A percentile compares a stretch with the other conserved stretches of the same genome.
Evolutionary conservation across 2,113 vertebrate species (phyloP).

Genomic region (Tetrao urogallus): DNA sequence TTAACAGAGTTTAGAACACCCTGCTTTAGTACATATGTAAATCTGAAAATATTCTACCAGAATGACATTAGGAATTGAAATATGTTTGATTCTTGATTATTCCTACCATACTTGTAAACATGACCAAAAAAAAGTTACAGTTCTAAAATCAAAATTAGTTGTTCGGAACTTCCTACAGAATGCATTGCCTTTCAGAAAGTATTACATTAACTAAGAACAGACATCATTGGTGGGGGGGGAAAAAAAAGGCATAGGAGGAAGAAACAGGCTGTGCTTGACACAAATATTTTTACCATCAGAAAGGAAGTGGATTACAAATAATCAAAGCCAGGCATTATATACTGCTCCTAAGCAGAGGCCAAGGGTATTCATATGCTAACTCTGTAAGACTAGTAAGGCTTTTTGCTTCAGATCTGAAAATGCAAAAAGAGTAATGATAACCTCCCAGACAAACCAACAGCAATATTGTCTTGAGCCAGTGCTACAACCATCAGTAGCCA

Average conservation of each 20-base stretch:
- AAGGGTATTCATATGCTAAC: neutral
- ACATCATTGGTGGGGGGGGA: neutral
- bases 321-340: neutral
- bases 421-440: neutral
- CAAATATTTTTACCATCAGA: neutral
- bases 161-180: neutral
- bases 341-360: neutral
- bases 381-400: neutral
- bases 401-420: neutral
- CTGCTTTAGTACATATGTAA: neutral
- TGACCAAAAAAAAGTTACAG: neutral
- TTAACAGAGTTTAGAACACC: neutral
- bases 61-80: neutral
- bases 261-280: neutral
- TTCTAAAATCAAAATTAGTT: neutral
- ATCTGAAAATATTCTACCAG: neutral
- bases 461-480: neutral
- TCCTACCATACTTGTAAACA: neutral
- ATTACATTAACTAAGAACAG: neutral
- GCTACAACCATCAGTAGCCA: neutral
- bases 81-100: neutral
- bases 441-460: neutral
- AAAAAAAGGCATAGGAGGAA: neutral
- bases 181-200: neutral
- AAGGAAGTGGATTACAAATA: constrained; percentile 9